Evolutionary conservation across 2,797 vertebrate genomes (phyloP), one percentile per base, ranked within the genome.

Genomic region (Lacerta bilineata): DNA sequence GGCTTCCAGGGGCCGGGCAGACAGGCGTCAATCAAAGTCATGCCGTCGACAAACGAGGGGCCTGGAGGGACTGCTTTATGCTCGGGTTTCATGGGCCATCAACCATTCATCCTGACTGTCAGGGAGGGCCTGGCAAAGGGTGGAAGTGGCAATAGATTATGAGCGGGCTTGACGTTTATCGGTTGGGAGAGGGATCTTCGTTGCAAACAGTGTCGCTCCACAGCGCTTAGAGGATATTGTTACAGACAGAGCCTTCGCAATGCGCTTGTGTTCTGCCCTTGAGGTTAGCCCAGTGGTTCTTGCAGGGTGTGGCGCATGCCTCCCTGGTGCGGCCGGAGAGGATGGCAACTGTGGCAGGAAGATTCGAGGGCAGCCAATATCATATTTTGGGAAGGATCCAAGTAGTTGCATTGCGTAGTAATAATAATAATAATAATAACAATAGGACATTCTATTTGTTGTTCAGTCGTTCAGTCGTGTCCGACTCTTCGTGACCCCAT

Each of bases 41-140:
- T 25, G 2, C 23, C 59, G 77, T 59, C 72, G 85, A 80, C 66
- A 72, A 61, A 80, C 4, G 46, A 29, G 27, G 9, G 50, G 55
- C 39, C 11, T 6, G 41, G 61, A 68, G 84, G 75, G 75, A 50
- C 76, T 23, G 33, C 11, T 87, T 87, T 74, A 74, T 87, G 85
- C n/a, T 68, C 7, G 50, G 78, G 8, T 59, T 87, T 80, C 59
- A 87, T 41, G 78, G 78, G 46, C 85, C 18, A n/a, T 74, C 85
- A 81, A 43, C 68, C 78, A n/a, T 80, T 80, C 61, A 87, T 87
- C 77, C 68, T 81, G 85, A 72, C 68, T 81, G 78, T 68, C 85
- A 80, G 68, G 78, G 85, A 72, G 50, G n/a, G 85, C 85, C 85
- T 68, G 4, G 33, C 4, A 13, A 74, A 64, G 69, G 71, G 29